Percentiles rank a stretch among this genome's conserved stretches.
Conservation (phyloP, 1,140 invertebrate species). For the Frieseomelitta varia region DNA sequence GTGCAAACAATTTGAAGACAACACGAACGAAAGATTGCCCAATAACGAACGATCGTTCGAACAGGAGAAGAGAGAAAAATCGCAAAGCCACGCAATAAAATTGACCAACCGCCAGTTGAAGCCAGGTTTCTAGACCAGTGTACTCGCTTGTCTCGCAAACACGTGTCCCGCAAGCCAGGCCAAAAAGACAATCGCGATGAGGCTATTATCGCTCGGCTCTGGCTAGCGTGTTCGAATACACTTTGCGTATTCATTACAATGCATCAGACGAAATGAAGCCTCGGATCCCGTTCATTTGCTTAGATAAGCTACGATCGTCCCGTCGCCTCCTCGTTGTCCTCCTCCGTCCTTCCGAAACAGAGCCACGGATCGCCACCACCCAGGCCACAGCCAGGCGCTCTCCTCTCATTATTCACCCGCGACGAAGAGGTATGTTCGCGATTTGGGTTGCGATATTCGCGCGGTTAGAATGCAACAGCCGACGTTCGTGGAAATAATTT, state of each 20-base stretch:
- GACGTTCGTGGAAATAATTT: conserved; percentile 31
- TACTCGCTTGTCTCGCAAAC: conserved; percentile 15
- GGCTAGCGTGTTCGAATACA: conserved; percentile 72
- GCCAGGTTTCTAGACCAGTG: background rate
- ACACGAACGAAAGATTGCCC: too few species aligned
- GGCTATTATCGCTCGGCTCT: conserved; percentile 39
- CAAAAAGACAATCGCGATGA: conserved; percentile 20
- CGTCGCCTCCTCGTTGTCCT: conserved; percentile 34
- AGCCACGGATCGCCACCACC: conserved; percentile 1
- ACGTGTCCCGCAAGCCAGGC: conserved; percentile 37
- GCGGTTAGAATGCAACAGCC: conserved; percentile 14
- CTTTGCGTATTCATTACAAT: conserved; percentile 73
- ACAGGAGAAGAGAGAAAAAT: background rate
- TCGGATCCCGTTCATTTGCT: conserved; percentile 73
- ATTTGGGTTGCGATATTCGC: conserved; percentile 60
- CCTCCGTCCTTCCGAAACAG: conserved; percentile 38
- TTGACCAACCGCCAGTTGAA: background rate
- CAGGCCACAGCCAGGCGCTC: conserved; percentile 7
- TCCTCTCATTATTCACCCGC: conserved; percentile 66
- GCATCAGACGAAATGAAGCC: conserved; percentile 74
- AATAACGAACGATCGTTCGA: too few species aligned
- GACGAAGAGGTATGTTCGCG: conserved; percentile 68
- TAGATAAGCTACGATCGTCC: conserved; percentile 73
- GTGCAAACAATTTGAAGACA: too few species aligned
- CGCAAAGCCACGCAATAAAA: background rate